Evolutionary conservation across 2,113 vertebrate species (phyloP), one percentile per base, ranked within the genome.

Genomic region (Actenoides lindsayi): DNA sequence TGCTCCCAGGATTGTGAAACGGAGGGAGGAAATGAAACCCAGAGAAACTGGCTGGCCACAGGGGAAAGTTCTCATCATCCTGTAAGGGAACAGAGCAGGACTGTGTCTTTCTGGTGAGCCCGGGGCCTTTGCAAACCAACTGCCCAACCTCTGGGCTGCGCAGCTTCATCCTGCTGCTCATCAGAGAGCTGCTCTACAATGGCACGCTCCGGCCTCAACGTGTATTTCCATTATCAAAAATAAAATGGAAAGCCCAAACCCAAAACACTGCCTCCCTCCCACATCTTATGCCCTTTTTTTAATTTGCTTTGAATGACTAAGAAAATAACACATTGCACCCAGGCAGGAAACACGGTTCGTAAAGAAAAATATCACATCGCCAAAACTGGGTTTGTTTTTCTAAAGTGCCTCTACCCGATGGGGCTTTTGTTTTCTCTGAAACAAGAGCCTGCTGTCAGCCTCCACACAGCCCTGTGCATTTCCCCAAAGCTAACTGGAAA

Each of bases 391-490:
- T 74, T 89, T 92, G 46, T 88, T 94, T 85, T 83, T 62, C 59
- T 69, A 1, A 86, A 87, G 28, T 59, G 25, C 21, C 54, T 83
- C 67, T 70, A 23, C 60, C 44, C 20, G 1, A 65, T 21, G 30
- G 28, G 35, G 10, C 10, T 94, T 97, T 94, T 86, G 54, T 80
- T 89, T 94, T 59, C 80, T 67, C 60, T 90, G 92, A 95, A 96
- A 79, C 24, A 56, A 75, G 54, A 86, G 19, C 54, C 67, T 83
- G 54, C 68, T 85, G 50, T 51, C 88, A 86, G 56, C 56, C 67
- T 89, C 56, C 19, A 7, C 64, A 71, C 42, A 94, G 60, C 42
- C 35, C 27, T 63, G 35, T 77, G 53, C 35, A 14, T 18, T 83
- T 65, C 59, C 46, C 41, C 46, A 75, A 23, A 90, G 27, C 42